Percentiles rank a stretch among this genome's conserved stretches.
Conservation (phyloP, 2,888 invertebrate genomes). For the Aquatica leii region DNA sequence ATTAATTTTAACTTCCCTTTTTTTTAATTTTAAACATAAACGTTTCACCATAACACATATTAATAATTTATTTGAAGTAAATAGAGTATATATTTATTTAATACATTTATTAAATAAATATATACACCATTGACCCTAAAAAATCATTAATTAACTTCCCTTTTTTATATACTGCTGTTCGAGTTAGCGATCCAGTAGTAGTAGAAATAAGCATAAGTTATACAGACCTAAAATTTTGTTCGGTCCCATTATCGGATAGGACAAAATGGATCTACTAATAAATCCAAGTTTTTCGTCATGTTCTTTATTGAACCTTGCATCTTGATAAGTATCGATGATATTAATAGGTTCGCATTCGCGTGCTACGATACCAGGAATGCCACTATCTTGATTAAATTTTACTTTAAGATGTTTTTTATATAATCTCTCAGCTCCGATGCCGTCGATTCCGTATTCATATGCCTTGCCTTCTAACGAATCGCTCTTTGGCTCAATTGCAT, state of each 20-base stretch:
- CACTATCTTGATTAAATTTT: slow-evolving; percentile 62
- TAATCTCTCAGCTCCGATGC: slow-evolving; percentile 55
- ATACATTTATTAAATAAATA: no score
- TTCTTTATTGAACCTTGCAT: slow-evolving; percentile 64
- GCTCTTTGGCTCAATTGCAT: slow-evolving; percentile 63
- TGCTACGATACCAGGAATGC: slow-evolving; percentile 65
- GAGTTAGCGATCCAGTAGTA: no score
- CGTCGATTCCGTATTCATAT: slow-evolving; percentile 67
- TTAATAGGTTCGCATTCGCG: slow-evolving; percentile 63
- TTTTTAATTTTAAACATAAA: no score
- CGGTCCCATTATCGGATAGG: slow-evolving; percentile 65
- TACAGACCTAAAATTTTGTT: slow-evolving; percentile 64
- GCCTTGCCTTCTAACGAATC: slow-evolving; percentile 64
- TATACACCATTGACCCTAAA: no score
- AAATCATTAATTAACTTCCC: no score
- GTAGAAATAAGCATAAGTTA: no score
- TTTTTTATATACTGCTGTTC: no score
- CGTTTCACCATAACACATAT: no score
- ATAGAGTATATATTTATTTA: no score
- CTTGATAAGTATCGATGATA: slow-evolving; percentile 66
- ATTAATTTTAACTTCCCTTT: no score
- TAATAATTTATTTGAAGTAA: no score
- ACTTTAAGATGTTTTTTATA: slow-evolving; percentile 65
- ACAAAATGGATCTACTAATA: slow-evolving; percentile 65
- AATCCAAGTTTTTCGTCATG: slow-evolving; percentile 66